Base-by-base conservation (phyloP, 1,140 invertebrate genomes). In the Vanessa tameamea region DNA sequence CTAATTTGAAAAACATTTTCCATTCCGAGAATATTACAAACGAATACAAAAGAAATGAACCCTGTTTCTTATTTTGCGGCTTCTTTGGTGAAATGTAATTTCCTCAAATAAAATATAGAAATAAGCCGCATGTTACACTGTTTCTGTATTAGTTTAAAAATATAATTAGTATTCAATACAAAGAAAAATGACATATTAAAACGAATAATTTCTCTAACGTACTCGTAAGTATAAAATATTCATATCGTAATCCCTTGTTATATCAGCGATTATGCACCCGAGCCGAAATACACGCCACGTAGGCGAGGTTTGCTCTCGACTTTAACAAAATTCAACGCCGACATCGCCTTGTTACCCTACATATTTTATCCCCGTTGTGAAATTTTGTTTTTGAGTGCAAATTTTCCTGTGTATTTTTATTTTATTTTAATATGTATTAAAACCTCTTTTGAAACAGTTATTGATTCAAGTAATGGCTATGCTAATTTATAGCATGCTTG, bases 221-320 rank as follows among this genome's bases (percentile, higher is more conserved):
- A 43, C 6, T 43, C 37, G 37, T 50, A 15, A 15, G 53, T 15
- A 59, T 69, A 47, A 69, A 69, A 69, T 69, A 59, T 69, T 69
- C 66, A 59, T 57, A 69, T 14, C 5, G 53, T 31, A 66, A 48
- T 66, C 50, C 65, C 37, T 70, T 63, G 57, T 70, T 23, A 53
- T 47, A 53, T 14, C 16, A 70, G 47, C 14, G 57, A 12, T 72
- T 72, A 47, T 65, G 64, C 31, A 65, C 57, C 23, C 51, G 23
- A 65, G 50, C 63, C 51, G 51, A 72, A 65, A 16, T 48, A 7
- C 57, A 65, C 63, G 70, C 63, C 70, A 65, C 63, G 70, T 65
- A 31, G 50, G 63, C 50, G 48, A 61, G 64, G 14, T 61, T 51
- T 64, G 51, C 64, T 72, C 16, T 72, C 43, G 37, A 57, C 59